Evolutionary conservation across 2,888 invertebrate species (phyloP), one percentile per base, ranked within the genome.

Genomic region (Morpho achilles): DNA sequence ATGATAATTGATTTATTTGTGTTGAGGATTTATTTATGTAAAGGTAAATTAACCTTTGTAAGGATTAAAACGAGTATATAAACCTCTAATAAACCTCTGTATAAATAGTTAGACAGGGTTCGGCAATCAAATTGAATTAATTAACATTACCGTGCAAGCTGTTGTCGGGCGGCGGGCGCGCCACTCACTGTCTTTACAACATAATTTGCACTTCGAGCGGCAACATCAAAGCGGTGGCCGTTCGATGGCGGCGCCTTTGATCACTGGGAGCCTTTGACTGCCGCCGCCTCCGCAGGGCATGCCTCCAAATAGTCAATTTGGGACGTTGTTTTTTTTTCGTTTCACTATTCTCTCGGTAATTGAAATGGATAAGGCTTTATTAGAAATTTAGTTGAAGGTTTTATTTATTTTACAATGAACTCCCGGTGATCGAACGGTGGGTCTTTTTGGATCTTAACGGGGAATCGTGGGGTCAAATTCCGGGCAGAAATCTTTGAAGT

Each of bases 151-250:
- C 79, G 73, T 75, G 80, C 75, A 79, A n/a, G 43, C 43, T 46
- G 22, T n/a, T 40, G 41, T 43, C 42, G 42, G 54, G 23, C 75
- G 82, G 79, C 82, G 77, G 77, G 77, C 81, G 79, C 78, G 80
- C 82, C 84, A 82, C 84, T 85, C 85, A 81, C 84, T 85, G 87
- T 87, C 88, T 89, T 88, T 89, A 90, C 88, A 90, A 89, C 88
- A 90, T 91, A 91, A 91, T 91, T 91, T 91, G 91, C 91, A 91
- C 90, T 90, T 89, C 82, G 79, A 77, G 88, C 90, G 89, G 90
- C 76, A 75, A 86, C 84, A 89, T 91, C 90, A 91, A 91, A 90
- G 90, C 76, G 70, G 73, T 77, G 79, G 80, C 82, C 80, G 75
- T 74, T 81, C 81, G 82, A 77, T 79, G 85, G 81, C 90, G 90